Percentiles rank a stretch among this genome's conserved stretches.
These are phyloP conservation scores for Acomys russatus DNA, from an alignment of 2,797 vertebrate species.

Conservation along the genomic window DNA sequence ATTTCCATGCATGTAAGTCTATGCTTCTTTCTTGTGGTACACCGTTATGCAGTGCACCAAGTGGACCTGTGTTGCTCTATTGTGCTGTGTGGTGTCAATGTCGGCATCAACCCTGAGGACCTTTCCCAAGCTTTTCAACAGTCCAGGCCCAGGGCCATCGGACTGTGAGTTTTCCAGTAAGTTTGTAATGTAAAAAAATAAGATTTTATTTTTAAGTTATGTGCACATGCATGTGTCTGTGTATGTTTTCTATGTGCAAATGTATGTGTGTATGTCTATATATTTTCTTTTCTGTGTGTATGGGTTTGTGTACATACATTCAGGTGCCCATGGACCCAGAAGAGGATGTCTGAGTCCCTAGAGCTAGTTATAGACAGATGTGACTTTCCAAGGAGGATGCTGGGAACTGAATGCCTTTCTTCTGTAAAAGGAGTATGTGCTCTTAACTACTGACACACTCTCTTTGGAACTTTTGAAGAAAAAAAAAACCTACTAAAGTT, in stretches of 20 bases:
- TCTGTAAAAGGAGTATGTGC: neutral
- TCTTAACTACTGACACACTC: neutral
- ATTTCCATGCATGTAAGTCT: neutral
- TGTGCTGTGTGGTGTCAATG: neutral
- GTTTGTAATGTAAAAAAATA: neutral
- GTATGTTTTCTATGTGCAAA: neutral
- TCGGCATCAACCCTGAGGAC: neutral
- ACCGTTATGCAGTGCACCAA: neutral
- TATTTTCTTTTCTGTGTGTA: neutral
- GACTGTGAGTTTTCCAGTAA: slow-evolving; percentile 7
- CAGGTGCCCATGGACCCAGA: neutral
- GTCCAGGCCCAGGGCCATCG: slow-evolving; percentile 14
- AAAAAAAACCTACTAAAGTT: neutral
- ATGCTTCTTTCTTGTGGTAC: neutral
- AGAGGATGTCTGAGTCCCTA: neutral
- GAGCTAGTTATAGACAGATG: neutral
- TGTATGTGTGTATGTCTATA: neutral
- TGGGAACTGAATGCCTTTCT: too few relatives aligned
- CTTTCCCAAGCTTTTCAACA: neutral
- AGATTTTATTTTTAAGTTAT: neutral
- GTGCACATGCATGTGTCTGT: neutral
- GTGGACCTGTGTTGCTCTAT: neutral
- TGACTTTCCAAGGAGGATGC: neutral
- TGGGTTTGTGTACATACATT: too few relatives aligned
- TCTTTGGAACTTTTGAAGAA: neutral